These are phyloP conservation scores for Atrichornis clamosus DNA, from an alignment of 2,113 vertebrate species.

Conservation along the genomic window DNA sequence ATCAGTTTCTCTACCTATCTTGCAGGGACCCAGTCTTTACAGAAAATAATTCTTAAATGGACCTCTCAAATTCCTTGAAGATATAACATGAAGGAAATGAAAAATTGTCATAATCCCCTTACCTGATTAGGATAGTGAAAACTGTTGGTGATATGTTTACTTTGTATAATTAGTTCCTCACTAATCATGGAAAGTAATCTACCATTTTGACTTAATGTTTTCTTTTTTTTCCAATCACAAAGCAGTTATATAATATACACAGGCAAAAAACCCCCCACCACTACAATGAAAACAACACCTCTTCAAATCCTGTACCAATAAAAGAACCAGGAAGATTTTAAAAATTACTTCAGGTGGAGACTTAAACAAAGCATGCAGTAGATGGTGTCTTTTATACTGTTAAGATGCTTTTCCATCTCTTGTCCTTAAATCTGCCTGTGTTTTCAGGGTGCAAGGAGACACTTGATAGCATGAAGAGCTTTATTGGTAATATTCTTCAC, in stretches of 20 bases:
- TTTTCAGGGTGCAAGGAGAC: background rate
- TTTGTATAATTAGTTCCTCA: background rate
- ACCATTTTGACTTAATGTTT: background rate
- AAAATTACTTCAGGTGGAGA: background rate
- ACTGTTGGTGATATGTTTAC: background rate
- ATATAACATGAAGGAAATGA: background rate
- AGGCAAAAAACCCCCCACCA: background rate
- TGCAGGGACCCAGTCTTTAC: background rate
- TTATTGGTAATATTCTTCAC: background rate
- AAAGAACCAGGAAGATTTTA: background rate
- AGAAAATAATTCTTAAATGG: background rate
- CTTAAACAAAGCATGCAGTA: background rate
- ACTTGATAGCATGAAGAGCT: background rate
- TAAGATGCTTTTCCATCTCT: background rate
- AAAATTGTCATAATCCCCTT: background rate
- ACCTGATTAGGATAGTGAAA: background rate
- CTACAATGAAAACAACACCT: background rate
- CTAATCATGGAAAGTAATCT: background rate
- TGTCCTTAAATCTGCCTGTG: background rate
- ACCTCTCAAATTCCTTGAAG: background rate
- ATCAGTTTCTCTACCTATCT: background rate
- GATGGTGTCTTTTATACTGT: background rate
- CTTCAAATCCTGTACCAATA: background rate
- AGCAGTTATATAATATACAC: background rate
- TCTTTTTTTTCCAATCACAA: background rate